Evolutionary conservation across 2,113 vertebrate species (phyloP), one percentile per base, ranked within the genome.

Genomic region (Crotophaga sulcirostris): DNA sequence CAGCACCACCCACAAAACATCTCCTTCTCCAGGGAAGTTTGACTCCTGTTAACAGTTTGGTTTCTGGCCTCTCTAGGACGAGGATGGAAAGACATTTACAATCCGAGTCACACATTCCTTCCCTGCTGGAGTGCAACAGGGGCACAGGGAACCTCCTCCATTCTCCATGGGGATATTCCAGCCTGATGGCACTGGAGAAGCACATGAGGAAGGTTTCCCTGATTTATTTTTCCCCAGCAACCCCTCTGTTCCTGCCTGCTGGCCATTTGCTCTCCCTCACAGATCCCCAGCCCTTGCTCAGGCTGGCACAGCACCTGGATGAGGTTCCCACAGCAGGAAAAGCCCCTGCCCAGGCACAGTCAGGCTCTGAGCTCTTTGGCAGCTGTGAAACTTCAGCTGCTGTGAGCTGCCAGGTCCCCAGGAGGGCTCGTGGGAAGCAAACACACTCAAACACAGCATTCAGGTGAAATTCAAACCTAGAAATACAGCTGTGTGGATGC

Each of bases 231-330:
- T 8, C 84, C 34, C 59, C 40, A 47, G 33, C 18, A 38, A 29
- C 59, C 21, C 45, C 8, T 34, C 34, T 17, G 14, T 24, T 59
- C 59, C 73, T 28, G 10, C 16, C 60, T 63, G 24, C 6, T 29
- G 66, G 44, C 29, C 8, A 26, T 42, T 38, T 13, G 26, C 64
- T 38, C 51, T 19, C n/a, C 58, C 13, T 12, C 44, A 21, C 55
- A 44, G 28, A 55, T 21, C 14, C 31, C 23, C 45, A 21, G 38
- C 21, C 52, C 26, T 34, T 6, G 13, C 55, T 72, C 15, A 1
- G 23, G 51, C 8, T n/a, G 45, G 2, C 17, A 51, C 4, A 44
- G 44, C 7, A 3, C 11, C 59, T 8, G 31, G 5, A 3, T 0
- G 44, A 58, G 33, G 55, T 31, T 70, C 31, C 10, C 2, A 24